Percentiles rank a stretch among this genome's conserved stretches.
phyloP scores from a whole-genome alignment of 2,797 vertebrate genomes.

The Crenichthys baileyi region DNA sequence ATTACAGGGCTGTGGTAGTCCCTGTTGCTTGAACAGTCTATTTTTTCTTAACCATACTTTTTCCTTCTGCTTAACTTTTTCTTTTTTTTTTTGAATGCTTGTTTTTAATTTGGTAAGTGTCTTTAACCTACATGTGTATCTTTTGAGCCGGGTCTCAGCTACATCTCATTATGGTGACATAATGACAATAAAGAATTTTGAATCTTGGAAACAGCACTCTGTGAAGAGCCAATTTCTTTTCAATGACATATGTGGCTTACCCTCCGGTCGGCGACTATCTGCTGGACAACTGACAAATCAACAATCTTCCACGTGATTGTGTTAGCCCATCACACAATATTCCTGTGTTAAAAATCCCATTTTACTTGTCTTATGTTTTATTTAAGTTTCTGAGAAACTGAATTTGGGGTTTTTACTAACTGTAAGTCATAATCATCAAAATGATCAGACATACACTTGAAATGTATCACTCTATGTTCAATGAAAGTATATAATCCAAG shows the following conservation, averaged over 20 bases:
- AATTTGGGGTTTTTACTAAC: too few species aligned
- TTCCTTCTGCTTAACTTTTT: constrained; percentile 1
- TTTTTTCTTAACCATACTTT: not conserved
- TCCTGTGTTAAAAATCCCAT: not conserved
- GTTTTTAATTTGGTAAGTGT: too few species aligned
- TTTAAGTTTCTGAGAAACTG: not conserved
- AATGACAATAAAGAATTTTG: too few species aligned
- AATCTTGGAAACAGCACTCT: not conserved
- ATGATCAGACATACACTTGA: not conserved
- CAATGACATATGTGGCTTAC: not conserved
- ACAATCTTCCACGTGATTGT: too few species aligned
- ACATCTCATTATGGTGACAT: too few species aligned
- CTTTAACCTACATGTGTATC: too few species aligned
- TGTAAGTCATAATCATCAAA: not conserved
- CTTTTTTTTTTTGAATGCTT: too few species aligned
- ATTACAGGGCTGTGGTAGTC: not conserved
- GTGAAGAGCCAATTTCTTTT: too few species aligned
- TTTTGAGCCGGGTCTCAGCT: too few species aligned
- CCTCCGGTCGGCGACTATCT: not conserved
- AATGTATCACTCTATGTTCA: not conserved
- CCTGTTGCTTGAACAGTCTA: not conserved
- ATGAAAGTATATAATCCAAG: too few species aligned
- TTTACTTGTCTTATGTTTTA: not conserved
- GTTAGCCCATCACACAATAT: not conserved
- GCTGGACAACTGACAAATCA: not conserved